Evolutionary conservation across 2,113 vertebrate species (phyloP).

Genomic region (Balaenoptera acutorostrata): DNA sequence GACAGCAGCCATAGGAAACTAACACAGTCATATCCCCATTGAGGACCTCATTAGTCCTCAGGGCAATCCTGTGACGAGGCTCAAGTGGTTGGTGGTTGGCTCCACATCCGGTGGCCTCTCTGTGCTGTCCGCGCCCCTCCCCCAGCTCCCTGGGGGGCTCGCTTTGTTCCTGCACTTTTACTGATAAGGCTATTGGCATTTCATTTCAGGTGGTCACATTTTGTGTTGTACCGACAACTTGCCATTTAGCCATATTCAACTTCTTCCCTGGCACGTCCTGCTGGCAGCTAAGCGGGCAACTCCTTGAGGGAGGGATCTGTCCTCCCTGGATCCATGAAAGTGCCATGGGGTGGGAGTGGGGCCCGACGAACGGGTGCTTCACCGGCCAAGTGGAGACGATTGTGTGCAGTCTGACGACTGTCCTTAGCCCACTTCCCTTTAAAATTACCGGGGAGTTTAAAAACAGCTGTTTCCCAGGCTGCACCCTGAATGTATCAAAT

Average conservation of each 20-base stretch:
- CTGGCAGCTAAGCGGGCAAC: fast-evolving
- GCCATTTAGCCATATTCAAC: too few relatives aligned
- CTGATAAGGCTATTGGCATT: fast-evolving
- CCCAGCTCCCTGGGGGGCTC: not conserved
- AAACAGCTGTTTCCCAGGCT: not conserved
- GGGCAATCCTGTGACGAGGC: not conserved
- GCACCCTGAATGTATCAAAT: not conserved
- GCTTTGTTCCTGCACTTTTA: not conserved
- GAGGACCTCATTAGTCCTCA: fast-evolving
- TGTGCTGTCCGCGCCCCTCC: fast-evolving
- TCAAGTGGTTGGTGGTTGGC: fast-evolving
- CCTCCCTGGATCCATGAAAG: too few relatives aligned
- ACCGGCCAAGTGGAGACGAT: not conserved
- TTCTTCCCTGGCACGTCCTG: not conserved
- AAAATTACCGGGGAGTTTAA: not conserved
- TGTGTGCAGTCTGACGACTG: too few relatives aligned
- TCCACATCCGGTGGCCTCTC: not conserved
- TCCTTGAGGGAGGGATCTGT: not conserved
- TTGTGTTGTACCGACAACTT: not conserved
- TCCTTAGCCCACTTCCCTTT: not conserved
- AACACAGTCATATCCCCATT: fast-evolving
- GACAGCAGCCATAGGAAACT: too few relatives aligned
- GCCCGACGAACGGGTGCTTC: not conserved
- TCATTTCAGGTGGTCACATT: not conserved
- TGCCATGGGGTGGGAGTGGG: not conserved